Base-by-base conservation (phyloP, 1,140 invertebrate species). In the Hycleus phaleratus region DNA sequence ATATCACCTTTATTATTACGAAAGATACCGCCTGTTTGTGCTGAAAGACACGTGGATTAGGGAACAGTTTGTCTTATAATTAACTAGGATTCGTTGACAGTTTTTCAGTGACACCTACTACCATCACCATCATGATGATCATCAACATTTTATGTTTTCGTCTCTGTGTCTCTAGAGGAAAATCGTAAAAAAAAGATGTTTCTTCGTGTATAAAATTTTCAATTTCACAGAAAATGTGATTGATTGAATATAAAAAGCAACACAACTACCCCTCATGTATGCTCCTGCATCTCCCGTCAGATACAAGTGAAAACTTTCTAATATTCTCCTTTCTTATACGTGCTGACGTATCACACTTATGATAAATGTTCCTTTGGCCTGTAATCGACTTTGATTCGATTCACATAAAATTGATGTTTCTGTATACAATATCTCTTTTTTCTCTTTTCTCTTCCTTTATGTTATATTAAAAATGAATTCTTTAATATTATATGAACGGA, bases 381-480 rank as follows among this genome's bases (percentile, higher is more conserved):
- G 56, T 61, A 58, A 66, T 66, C 65, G 65, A 66, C 61, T 66
- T 61, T 61, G 64, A 66, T 66, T 64, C 61, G 61, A 66, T 58
- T 49, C 56, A 47, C 47, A 55, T 25, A 45, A 44, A 18, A 53
- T 55, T 55, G 44, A 46, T 38, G 43, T 46, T 55, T 47, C 9
- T 42, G 9, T 10, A 42, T 7, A 42, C 40, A 10, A 7, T 39
- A 39, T 39, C 11, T 42, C 40, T 42, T n/a, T 9, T n/a, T 42
- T 42, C 10, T 42, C 5, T 42, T 5, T 11, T 42, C 9, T 11
- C 40, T 8, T n/a, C 40, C 9, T 42, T n/a, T 10, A 42, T 42
- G 10, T 42, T 42, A 42, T 42, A n/a, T 42, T 42, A 32, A 32
- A 32, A 32, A 5, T 32, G 32, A 32, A 32, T 32, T 32, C 7